Evolutionary conservation across 2,797 vertebrate species (phyloP).

Genomic region (Leucoraja ocellata): DNA sequence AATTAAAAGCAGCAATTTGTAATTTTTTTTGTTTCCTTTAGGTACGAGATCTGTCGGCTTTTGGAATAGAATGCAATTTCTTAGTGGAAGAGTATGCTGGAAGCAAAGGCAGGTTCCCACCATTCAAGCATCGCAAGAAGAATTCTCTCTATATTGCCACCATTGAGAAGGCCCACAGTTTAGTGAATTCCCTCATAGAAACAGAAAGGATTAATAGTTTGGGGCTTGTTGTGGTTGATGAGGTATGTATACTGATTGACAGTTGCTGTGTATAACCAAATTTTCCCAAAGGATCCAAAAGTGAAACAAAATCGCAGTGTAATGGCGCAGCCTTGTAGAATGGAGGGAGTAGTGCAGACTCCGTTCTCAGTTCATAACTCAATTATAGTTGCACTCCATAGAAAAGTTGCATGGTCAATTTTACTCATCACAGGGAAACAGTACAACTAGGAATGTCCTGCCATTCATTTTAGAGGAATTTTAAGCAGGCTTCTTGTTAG

Average conservation of each 20-base stretch:
- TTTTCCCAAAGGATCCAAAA: not conserved
- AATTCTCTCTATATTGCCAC: conserved; percentile 81
- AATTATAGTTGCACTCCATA: not conserved
- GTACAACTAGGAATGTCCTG: not conserved
- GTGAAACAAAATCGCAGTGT: not conserved
- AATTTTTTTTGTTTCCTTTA: conserved; percentile 46
- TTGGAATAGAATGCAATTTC: conserved; percentile 87
- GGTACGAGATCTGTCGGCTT: conserved; percentile 75
- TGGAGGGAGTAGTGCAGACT: not conserved
- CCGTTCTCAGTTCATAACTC: not conserved
- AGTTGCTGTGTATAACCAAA: not conserved
- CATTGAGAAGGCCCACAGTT: conserved; percentile 85
- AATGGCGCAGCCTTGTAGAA: not conserved
- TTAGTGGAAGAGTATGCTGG: conserved; percentile 95
- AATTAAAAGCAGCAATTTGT: not conserved
- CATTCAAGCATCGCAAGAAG: conserved; percentile 70
- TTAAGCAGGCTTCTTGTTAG: not conserved
- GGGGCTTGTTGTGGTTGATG: conserved; percentile 86
- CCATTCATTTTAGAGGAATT: not conserved
- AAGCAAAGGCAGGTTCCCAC: conserved; percentile 87
- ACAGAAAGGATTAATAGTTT: conserved; percentile 61
- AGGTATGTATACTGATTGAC: conserved; percentile 61
- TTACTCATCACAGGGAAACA: not conserved
- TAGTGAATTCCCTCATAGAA: conserved; percentile 89
- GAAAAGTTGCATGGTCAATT: not conserved